Percentiles rank a stretch among this genome's conserved stretches.
phyloP scores from a whole-genome alignment of 2,113 vertebrate genomes.

The Odocoileus hemionus region DNA sequence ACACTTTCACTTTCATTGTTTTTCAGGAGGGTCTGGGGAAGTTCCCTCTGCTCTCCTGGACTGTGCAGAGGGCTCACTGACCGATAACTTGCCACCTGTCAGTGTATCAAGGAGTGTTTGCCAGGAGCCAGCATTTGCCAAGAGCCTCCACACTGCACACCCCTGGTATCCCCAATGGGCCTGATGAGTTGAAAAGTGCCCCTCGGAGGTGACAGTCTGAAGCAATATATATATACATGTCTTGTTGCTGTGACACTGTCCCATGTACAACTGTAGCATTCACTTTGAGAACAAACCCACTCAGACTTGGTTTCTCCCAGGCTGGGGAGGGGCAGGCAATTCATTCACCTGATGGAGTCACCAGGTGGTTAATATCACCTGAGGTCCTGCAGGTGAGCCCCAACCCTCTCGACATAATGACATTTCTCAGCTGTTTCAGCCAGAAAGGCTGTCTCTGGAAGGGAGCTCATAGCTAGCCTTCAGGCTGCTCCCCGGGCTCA shows the following conservation, averaged over 20 bases:
- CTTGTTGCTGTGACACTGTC: not conserved
- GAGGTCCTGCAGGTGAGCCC: fast-evolving
- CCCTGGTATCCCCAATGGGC: not conserved
- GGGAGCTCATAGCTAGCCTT: fast-evolving
- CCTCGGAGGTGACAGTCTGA: not conserved
- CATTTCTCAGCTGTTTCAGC: not conserved
- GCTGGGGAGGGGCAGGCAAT: fast-evolving
- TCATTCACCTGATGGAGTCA: not conserved
- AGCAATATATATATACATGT: no score
- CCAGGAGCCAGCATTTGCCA: not conserved
- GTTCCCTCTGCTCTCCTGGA: not conserved
- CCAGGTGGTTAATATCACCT: fast-evolving
- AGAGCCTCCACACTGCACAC: fast-evolving
- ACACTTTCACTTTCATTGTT: not conserved
- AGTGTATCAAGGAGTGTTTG: not conserved
- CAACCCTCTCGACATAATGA: fast-evolving
- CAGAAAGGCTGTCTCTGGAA: not conserved
- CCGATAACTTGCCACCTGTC: not conserved
- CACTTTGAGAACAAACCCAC: not conserved
- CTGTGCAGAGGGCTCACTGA: fast-evolving
- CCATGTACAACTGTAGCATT: fast-evolving
- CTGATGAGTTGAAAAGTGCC: not conserved
- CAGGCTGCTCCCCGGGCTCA: not conserved
- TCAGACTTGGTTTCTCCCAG: not conserved
- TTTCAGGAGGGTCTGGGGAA: not conserved